These are phyloP conservation scores for Silurus aristotelis DNA, from an alignment of 2,797 vertebrate genomes.

Conservation along the genomic window DNA sequence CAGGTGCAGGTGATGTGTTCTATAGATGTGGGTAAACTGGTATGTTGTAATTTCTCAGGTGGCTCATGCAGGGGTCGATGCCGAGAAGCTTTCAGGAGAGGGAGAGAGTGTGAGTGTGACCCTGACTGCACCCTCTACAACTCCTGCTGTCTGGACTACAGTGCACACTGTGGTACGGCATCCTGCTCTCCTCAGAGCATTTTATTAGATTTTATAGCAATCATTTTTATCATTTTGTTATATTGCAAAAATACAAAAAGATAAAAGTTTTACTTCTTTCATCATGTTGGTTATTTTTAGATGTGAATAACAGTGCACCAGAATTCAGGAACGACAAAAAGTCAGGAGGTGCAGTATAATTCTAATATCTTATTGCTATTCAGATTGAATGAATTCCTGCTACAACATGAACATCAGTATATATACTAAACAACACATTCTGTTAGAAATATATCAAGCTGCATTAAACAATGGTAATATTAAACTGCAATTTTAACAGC, in stretches of 20 bases:
- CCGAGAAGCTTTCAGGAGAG: slow-evolving; percentile 79
- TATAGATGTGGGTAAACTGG: neutral
- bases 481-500: neutral
- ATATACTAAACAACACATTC: neutral
- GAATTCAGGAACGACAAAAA: slow-evolving; percentile 36
- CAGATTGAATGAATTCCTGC: neutral
- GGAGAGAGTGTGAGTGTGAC: slow-evolving; percentile 84
- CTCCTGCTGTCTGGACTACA: slow-evolving; percentile 84
- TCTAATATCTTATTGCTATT: neutral
- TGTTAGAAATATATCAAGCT: neutral
- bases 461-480: neutral
- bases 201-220: too few relatives aligned
- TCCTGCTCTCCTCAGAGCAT: neutral
- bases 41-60: slow-evolving; percentile 64
- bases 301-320: neutral
- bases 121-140: slow-evolving; percentile 71
- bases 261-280: neutral
- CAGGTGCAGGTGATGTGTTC: neutral
- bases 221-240: neutral
- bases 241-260: neutral
- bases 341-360: slow-evolving; percentile 28
- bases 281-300: neutral
- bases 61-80: slow-evolving; percentile 86
- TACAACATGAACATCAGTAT: neutral
- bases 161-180: slow-evolving; percentile 68